phyloP scores from a whole-genome alignment of 30 jellyfish, hydroid and myxozoan genomes.

The Morbakka virulenta region DNA sequence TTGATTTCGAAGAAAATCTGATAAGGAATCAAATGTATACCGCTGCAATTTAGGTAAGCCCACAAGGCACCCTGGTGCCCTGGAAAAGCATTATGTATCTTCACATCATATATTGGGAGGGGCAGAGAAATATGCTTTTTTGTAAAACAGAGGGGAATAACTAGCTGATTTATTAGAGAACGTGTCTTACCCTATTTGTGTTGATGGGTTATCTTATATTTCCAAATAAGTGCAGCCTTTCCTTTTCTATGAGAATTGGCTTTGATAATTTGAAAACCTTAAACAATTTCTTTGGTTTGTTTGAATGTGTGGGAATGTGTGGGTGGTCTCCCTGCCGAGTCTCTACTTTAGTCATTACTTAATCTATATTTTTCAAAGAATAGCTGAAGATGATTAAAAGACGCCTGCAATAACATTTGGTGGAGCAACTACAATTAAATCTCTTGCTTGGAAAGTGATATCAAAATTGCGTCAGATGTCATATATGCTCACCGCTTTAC shows the following conservation, averaged over 20 bases:
- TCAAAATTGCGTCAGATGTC: not conserved
- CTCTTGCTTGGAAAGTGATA: not conserved
- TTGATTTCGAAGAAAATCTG: not conserved
- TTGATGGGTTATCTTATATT: not conserved
- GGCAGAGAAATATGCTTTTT: not conserved
- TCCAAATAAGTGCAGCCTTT: not conserved
- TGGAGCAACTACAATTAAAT: not conserved
- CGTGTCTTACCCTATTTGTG: not conserved
- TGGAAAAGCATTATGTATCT: not conserved
- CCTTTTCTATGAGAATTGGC: not conserved
- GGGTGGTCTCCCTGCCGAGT: not conserved
- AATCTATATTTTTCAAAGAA: not conserved
- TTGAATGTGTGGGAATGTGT: not conserved
- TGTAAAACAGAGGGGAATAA: not conserved
- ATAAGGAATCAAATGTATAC: not conserved
- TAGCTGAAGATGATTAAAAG: not conserved
- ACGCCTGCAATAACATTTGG: not conserved
- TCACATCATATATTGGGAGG: not conserved
- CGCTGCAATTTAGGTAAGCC: not conserved
- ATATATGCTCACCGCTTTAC: not conserved
- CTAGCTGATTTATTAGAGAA: not conserved
- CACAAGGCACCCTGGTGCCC: not conserved
- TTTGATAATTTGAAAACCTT: too few relatives aligned
- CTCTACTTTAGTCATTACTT: not conserved
- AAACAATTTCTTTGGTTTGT: not conserved